phyloP scores from a whole-genome alignment of 2,113 vertebrate genomes.

The Syrrhaptes paradoxus region DNA sequence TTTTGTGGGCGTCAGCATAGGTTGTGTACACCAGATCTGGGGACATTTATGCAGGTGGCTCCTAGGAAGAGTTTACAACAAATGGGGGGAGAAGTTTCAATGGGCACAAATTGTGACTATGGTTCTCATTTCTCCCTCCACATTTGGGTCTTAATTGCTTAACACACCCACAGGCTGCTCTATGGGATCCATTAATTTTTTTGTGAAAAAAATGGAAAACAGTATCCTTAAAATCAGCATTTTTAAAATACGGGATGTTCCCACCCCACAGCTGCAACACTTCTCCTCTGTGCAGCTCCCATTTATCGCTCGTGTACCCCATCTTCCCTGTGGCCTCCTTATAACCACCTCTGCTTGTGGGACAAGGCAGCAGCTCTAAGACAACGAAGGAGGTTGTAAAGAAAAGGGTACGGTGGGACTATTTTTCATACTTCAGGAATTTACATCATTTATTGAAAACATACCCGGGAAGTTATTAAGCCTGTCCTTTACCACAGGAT shows the following conservation, averaged over 20 bases:
- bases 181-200: background rate
- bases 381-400: background rate
- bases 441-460: background rate
- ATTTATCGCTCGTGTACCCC: background rate
- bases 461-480: background rate
- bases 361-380: background rate
- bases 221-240: background rate
- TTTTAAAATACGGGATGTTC: background rate
- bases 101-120: background rate
- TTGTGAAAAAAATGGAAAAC: background rate
- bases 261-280: background rate
- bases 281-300: background rate
- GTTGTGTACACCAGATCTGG: background rate
- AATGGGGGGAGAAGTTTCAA: background rate
- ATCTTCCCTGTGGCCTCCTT: background rate
- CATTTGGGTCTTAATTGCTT: background rate
- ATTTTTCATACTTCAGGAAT: background rate
- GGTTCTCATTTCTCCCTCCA: background rate
- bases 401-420: background rate
- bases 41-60: background rate
- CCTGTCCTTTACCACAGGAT: background rate
- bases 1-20: background rate
- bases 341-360: background rate
- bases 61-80: background rate
- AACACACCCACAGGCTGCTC: background rate